phyloP scores from a whole-genome alignment of 1,140 invertebrate genomes.

The Papilio helenus region DNA sequence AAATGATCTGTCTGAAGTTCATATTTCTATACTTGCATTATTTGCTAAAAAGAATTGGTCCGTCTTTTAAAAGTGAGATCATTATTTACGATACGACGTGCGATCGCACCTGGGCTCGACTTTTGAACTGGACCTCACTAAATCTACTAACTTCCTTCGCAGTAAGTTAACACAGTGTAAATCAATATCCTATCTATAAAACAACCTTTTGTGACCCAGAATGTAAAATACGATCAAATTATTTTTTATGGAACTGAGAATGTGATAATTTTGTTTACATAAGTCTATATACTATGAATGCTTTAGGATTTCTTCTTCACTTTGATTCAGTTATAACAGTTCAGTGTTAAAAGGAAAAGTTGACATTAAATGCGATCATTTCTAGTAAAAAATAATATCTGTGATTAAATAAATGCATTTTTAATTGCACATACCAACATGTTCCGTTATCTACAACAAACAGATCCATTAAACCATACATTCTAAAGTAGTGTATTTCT shows the following conservation, averaged over 20 bases:
- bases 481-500: neutral
- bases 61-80: constrained; percentile 1
- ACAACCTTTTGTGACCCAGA: constrained; percentile 7
- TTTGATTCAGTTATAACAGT: neutral
- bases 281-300: neutral
- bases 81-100: constrained; percentile 22
- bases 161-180: constrained; percentile 24
- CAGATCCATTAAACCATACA: neutral
- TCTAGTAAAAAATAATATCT: neutral
- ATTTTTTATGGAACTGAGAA: constrained; percentile 13
- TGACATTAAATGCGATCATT: neutral
- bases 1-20: too few relatives aligned
- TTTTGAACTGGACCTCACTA: constrained; percentile 34
- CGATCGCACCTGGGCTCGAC: constrained; percentile 26
- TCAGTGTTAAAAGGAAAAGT: neutral
- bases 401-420: neutral
- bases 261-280: neutral
- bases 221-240: constrained; percentile 28
- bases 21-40: neutral
- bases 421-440: too few relatives aligned
- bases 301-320: neutral
- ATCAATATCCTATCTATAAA: constrained; percentile 22
- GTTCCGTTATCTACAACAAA: too few relatives aligned
- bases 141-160: constrained; percentile 26
- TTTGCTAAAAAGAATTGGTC: neutral